Conservation (phyloP, 2,888 invertebrate genomes). For the Zele albiditarsus region DNA sequence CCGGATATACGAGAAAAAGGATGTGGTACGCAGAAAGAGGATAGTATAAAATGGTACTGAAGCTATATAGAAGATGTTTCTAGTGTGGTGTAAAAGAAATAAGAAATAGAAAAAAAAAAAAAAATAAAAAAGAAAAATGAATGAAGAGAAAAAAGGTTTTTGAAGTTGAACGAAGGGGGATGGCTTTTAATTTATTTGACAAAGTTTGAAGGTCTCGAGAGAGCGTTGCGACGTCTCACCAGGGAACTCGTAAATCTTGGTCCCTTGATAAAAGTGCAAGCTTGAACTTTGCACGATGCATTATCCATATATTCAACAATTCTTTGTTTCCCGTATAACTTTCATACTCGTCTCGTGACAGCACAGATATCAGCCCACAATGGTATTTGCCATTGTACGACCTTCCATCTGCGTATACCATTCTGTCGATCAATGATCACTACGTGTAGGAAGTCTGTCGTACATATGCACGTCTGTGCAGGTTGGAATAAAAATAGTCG, state of each 20-base stretch:
- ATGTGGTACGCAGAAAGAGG: slow-evolving; percentile 45
- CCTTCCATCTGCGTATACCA: neutral
- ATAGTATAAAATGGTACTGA: slow-evolving; percentile 42
- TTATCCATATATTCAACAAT: slow-evolving; percentile 39
- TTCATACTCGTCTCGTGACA: neutral
- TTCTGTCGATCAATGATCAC: slow-evolving; percentile 1
- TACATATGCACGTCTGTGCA: neutral
- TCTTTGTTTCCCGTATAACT: slow-evolving; percentile 36
- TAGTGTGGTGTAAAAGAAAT: slow-evolving; percentile 15
- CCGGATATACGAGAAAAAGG: slow-evolving; percentile 45
- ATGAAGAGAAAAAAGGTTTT: slow-evolving; percentile 12
- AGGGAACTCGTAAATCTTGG: slow-evolving; percentile 52
- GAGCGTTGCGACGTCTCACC: slow-evolving; percentile 37
- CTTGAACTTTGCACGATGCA: slow-evolving; percentile 42
- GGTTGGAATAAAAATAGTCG: neutral
- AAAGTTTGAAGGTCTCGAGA: slow-evolving; percentile 58
- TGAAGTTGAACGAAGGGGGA: slow-evolving; percentile 45
- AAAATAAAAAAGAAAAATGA: neutral
- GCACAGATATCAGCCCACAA: neutral
- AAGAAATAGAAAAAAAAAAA: neutral
- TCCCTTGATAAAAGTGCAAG: slow-evolving; percentile 38
- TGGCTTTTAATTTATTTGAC: slow-evolving; percentile 66
- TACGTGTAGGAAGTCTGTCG: too few species aligned
- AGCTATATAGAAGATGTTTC: slow-evolving; percentile 20
- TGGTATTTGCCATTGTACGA: neutral